Evolutionary conservation across 2,113 vertebrate species (phyloP).

Genomic region (Pluvialis apricaria): DNA sequence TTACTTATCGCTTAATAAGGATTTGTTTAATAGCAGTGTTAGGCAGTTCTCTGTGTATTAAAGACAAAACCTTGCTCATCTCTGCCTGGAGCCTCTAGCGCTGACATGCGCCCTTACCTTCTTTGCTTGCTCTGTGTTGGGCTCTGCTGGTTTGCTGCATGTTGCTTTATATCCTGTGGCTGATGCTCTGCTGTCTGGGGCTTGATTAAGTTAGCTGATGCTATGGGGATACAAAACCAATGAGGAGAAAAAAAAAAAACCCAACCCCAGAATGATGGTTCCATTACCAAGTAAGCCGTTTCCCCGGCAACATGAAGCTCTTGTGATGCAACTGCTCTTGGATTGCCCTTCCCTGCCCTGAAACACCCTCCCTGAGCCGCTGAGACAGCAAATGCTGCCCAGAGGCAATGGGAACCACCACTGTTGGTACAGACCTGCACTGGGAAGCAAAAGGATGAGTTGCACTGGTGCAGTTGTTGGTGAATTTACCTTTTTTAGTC

Average conservation of each 20-base stretch:
- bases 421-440: not conserved
- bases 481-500: not conserved
- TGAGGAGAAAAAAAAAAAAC: not conserved
- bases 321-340: not conserved
- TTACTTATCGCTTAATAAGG: not conserved
- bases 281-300: not conserved
- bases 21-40: not conserved
- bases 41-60: not conserved
- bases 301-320: not conserved
- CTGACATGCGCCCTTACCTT: not conserved
- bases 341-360: not conserved
- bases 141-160: not conserved
- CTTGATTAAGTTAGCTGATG: not conserved
- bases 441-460: not conserved
- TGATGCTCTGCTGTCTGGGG: not conserved
- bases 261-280: not conserved
- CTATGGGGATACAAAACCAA: not conserved
- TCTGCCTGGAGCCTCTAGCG: not conserved
- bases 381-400: not conserved
- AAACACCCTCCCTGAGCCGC: not conserved
- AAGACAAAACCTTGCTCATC: not conserved
- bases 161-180: not conserved
- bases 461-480: not conserved
- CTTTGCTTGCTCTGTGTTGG: not conserved
- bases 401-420: not conserved